A percentile compares a stretch with the other conserved stretches of the same genome.
These are phyloP conservation scores for Hydropsyche betteni DNA, from an alignment of 2,888 invertebrate genomes.

Conservation along the genomic window DNA sequence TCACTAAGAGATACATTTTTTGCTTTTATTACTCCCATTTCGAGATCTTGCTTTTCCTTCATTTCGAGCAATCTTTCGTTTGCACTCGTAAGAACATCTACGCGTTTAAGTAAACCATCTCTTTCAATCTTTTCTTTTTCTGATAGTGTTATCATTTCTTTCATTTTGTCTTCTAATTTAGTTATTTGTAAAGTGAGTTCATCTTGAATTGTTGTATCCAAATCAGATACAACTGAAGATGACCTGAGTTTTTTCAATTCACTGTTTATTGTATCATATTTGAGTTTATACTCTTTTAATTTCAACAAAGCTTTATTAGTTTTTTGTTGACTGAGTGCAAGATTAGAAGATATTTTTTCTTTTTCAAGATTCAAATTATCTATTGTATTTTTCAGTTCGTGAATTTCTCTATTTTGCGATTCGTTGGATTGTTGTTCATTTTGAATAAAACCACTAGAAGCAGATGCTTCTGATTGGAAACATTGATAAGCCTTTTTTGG, in stretches of 20 bases:
- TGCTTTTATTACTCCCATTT: constrained; percentile 76
- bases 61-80: constrained; percentile 82
- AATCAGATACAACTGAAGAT: constrained; percentile 67
- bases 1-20: constrained; percentile 75
- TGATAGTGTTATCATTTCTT: constrained; percentile 67
- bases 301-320: constrained; percentile 83
- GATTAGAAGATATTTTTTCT: constrained; percentile 68
- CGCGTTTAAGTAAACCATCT: constrained; percentile 72
- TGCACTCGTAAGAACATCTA: constrained; percentile 77
- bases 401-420: constrained; percentile 60
- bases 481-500: constrained; percentile 68
- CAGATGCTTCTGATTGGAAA: constrained; percentile 57
- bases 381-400: constrained; percentile 70
- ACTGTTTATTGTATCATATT: constrained; percentile 69
- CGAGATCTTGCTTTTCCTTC: constrained; percentile 83
- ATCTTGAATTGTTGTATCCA: constrained; percentile 82
- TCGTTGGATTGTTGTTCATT: constrained; percentile 57
- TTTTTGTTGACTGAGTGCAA: constrained; percentile 73
- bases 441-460: constrained; percentile 27
- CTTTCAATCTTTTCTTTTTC: constrained; percentile 74
- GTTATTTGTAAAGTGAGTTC: constrained; percentile 77
- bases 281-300: constrained; percentile 81
- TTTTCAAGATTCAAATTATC: constrained; percentile 68
- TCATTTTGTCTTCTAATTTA: constrained; percentile 71
- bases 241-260: constrained; percentile 67